Evolutionary conservation across 2,888 invertebrate genomes (phyloP).

Genomic region (Caenorhabditis wallacei): DNA sequence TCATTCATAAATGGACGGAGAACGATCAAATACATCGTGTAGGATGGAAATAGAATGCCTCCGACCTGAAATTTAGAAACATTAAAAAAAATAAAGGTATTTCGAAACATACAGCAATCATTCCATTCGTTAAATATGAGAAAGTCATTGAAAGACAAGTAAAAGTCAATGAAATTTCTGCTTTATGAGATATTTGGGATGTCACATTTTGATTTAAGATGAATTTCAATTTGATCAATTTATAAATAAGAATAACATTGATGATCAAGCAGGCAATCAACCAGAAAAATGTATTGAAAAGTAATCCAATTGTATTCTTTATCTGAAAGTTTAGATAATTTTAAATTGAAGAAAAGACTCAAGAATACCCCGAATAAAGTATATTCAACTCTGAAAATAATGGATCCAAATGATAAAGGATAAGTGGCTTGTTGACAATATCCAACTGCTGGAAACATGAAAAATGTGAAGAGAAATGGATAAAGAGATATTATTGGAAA

Average conservation of each 20-base stretch:
- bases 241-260: slow-evolving; percentile 11
- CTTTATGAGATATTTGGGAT: slow-evolving; percentile 24
- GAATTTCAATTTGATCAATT: slow-evolving; percentile 11
- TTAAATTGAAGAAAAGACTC: neutral
- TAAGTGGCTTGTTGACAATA: slow-evolving; percentile 30
- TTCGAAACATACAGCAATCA: slow-evolving; percentile 28
- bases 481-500: slow-evolving; percentile 23
- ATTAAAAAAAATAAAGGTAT: too few species aligned
- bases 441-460: slow-evolving; percentile 30
- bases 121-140: slow-evolving; percentile 31
- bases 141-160: slow-evolving; percentile 38
- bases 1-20: slow-evolving; percentile 38
- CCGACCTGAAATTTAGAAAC: slow-evolving; percentile 12
- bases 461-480: slow-evolving; percentile 35
- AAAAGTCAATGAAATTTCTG: slow-evolving; percentile 28
- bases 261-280: neutral
- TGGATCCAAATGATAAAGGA: slow-evolving; percentile 45
- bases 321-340: slow-evolving; percentile 8
- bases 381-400: slow-evolving; percentile 21
- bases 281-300: slow-evolving; percentile 38
- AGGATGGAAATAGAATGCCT: slow-evolving; percentile 5
- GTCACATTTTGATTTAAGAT: neutral
- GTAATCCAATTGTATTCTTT: slow-evolving; percentile 6
- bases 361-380: slow-evolving; percentile 15
- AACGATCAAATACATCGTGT: slow-evolving; percentile 1